Base-by-base conservation (phyloP, 23 tunicate genomes). In the Halocynthia roretzi region DNA sequence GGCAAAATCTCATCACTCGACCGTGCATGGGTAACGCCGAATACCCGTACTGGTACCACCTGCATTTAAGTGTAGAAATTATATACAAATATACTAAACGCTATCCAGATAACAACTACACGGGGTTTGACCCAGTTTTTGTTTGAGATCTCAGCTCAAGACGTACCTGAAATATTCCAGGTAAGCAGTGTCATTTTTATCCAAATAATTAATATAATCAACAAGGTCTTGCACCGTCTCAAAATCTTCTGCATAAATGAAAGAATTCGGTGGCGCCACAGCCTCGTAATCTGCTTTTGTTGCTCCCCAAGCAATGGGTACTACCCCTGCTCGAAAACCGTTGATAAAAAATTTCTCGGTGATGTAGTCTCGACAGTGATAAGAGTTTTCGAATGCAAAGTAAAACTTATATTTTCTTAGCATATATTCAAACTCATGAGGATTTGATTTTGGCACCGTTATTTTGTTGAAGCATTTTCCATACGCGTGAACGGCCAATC, bases 221-320 rank as follows among this genome's bases (percentile, higher is more conserved):
- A 87, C 83, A 8, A 87, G 54, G 6, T 23, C 76, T 51, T 71
- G 21, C 8, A 81, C 77, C 0, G 87, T 68, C 14, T 71, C 63
- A 56, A 82, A 87, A 55, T 87, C 87, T 65, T 87, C 94, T 6
- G 68, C 75, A 61, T 79, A 86, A 11, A 87, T 83, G 67, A 55
- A 87, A 6, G 87, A 82, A 62, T 77, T 44, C 8, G 50, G 17
- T n/a, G 94, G 94, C 51, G 94, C 83, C 53, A 77, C 76, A 54
- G 80, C 83, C 56, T 68, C 80, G 9, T 84, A 82, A 70, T 87
- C 94, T 71, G 71, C 87, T 54, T 50, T 64, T 6, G 84, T 77
- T 9, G 94, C 88, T 7, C 94, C 94, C 87, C 87, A 87, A 6
- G 83, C 81, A 17, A 87, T 71, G 19, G 94, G 94, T 15, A 87